Evolutionary conservation across 2,888 invertebrate species (phyloP).

Genomic region (Opisthograptis luteolata): DNA sequence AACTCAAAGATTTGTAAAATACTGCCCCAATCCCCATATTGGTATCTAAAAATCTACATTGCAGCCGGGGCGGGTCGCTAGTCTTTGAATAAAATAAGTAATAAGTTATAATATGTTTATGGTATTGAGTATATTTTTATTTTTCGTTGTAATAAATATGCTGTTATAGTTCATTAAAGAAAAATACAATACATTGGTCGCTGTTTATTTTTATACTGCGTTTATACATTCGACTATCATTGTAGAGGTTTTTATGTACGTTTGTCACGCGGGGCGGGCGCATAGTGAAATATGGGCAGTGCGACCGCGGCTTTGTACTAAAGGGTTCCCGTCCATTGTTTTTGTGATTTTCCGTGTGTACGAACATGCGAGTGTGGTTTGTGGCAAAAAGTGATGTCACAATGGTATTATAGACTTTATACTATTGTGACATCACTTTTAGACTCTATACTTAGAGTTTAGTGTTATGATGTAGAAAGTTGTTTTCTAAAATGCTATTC

Average conservation of each 20-base stretch:
- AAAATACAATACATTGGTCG: not conserved
- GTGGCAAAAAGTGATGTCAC: conserved; percentile 22
- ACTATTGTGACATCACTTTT: no score
- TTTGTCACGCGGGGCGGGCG: conserved; percentile 59
- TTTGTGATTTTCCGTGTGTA: conserved; percentile 14
- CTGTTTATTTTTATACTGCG: conserved; percentile 4
- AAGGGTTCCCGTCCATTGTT: conserved; percentile 31
- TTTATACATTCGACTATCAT: conserved; percentile 60
- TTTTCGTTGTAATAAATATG: no score
- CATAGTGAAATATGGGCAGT: conserved; percentile 19
- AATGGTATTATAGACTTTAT: no score
- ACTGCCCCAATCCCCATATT: no score
- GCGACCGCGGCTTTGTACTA: conserved; percentile 11
- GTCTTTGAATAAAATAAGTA: no score
- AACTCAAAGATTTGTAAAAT: no score
- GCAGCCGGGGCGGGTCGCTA: no score
- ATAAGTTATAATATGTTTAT: no score
- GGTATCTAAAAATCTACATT: no score
- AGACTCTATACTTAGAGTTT: no score
- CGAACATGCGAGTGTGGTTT: conserved; percentile 14
- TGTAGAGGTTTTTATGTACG: conserved; percentile 54
- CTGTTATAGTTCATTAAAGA: not conserved
- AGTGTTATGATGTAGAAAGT: conserved; percentile 1
- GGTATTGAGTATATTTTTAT: no score
- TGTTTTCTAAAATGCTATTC: not conserved